These are phyloP conservation scores for Mactromeris polynyma DNA, from an alignment of 2,888 invertebrate species.

Conservation along the genomic window DNA sequence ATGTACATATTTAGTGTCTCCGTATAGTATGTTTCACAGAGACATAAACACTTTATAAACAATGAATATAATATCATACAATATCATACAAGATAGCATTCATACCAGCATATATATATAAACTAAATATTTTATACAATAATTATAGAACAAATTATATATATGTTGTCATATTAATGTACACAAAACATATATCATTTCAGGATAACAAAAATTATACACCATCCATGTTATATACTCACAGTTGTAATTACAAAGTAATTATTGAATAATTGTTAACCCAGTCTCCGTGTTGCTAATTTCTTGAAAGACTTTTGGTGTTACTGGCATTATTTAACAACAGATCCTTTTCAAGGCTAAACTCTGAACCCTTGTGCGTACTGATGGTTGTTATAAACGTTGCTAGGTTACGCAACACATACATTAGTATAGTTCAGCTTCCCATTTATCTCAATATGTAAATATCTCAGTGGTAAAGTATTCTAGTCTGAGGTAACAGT, in stretches of 20 bases:
- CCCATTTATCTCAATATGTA: not conserved
- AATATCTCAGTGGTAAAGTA: not conserved
- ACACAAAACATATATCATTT: not conserved
- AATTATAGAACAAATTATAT: not conserved
- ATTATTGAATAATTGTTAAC: not conserved
- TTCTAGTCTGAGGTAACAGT: not conserved
- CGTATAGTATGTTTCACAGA: not conserved
- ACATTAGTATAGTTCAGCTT: too few species aligned
- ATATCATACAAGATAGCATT: not conserved
- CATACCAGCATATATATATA: not conserved
- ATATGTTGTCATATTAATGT: not conserved
- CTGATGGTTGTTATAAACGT: too few species aligned
- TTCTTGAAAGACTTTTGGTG: slow-evolving; percentile 46
- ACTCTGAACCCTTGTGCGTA: not conserved
- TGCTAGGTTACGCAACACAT: too few species aligned
- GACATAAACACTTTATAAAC: not conserved
- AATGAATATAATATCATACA: not conserved
- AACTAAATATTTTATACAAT: not conserved
- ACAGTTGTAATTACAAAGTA: not conserved
- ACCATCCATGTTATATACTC: not conserved
- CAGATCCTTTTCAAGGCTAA: slow-evolving; percentile 2
- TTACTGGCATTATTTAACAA: slow-evolving; percentile 40
- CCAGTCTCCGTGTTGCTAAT: slow-evolving; percentile 4
- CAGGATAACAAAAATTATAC: not conserved
- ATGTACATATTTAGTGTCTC: slow-evolving; percentile 11